Evolutionary conservation across 2,797 vertebrate species (phyloP).

Genomic region (Todus mexicanus): DNA sequence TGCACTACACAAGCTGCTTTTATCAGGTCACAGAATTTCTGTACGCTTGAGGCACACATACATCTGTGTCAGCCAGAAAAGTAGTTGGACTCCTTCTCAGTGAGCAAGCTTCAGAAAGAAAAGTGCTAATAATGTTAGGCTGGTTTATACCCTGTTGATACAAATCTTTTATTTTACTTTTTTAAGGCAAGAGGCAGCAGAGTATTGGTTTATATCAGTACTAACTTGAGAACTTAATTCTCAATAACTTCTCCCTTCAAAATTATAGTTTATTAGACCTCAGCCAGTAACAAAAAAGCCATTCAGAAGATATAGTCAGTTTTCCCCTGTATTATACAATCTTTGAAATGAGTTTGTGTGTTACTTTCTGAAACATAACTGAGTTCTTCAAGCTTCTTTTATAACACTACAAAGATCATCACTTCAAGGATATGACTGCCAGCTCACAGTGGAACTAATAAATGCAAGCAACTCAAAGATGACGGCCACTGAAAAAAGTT

Average conservation of each 20-base stretch:
- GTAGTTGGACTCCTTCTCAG: background rate
- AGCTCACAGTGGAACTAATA: background rate
- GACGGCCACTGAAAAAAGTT: background rate
- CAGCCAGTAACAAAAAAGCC: background rate
- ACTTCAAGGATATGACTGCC: background rate
- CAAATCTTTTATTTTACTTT: background rate
- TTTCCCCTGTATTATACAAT: background rate
- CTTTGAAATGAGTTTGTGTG: background rate
- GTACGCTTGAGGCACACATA: background rate
- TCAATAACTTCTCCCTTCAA: background rate
- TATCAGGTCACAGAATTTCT: background rate
- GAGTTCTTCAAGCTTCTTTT: background rate
- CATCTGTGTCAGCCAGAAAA: background rate
- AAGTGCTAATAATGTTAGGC: background rate
- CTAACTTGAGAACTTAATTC: background rate
- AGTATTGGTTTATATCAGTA: background rate
- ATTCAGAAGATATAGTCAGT: background rate
- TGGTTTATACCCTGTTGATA: background rate
- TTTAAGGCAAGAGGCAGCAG: background rate
- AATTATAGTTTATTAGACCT: background rate
- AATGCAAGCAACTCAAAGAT: background rate
- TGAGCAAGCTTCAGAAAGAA: background rate
- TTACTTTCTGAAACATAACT: background rate
- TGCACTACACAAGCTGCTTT: background rate
- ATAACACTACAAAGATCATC: background rate